Base-by-base conservation (phyloP, 1,140 invertebrate species). In the Leguminivora glycinivorella region DNA sequence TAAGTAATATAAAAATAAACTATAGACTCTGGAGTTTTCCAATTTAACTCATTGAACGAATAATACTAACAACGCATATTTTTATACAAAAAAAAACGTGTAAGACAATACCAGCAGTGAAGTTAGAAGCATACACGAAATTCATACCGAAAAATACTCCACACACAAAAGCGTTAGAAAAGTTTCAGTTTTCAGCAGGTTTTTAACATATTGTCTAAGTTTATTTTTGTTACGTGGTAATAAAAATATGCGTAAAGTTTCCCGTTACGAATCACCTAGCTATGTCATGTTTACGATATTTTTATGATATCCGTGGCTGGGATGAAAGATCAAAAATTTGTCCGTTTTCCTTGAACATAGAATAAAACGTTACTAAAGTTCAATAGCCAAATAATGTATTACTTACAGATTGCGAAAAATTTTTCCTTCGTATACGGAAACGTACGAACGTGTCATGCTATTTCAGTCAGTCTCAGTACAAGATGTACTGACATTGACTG, bases 271-370 rank as follows among this genome's bases (percentile, higher is more conserved):
- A 70, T 70, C 56, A 56, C 26, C 56, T 63, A 19, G 24, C 34
- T 56, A 6, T 56, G 29, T 58, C 43, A 26, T 69, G 56, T 60
- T 60, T 70, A 70, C 68, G 68, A 70, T 26, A 70, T 12, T 70
- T 70, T 70, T 70, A 70, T 60, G 25, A 56, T 56, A 60, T 70
- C 56, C 68, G 58, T 31, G 26, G 58, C 26, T 63, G 29, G 25
- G 9, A 31, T 24, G 9, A 17, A 63, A 63, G 29, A 63, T 63
- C 58, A 63, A 63, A 29, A 63, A 63, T 22, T 52, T 22, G 17
- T 9, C 19, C 17, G 47, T 22, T 52, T 52, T 22, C 22, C 2
- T 22, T 22, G 19, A n/a, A 6, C 17, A 1, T 22, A 2, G 47
- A 22, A n/a, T 52, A 22, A 52, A 52, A 19, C 0, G 19, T 29